Percentiles rank a stretch among this genome's conserved stretches.
These are phyloP conservation scores for Todiramphus saurophagus DNA, from an alignment of 2,113 vertebrate species.

Conservation along the genomic window DNA sequence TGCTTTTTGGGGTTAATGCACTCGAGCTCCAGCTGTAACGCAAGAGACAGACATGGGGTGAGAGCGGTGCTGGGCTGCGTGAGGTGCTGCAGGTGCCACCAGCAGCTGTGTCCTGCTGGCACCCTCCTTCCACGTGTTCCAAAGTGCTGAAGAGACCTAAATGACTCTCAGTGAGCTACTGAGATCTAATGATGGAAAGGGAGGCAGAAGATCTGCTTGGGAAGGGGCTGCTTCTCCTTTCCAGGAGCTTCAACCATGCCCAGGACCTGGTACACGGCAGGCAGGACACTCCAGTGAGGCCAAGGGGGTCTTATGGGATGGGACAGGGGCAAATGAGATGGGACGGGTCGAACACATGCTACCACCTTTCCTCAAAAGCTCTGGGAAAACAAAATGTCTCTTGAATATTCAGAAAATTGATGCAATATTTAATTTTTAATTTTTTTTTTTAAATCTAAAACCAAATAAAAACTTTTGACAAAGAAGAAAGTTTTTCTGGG, in stretches of 20 bases:
- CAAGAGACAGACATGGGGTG: rapidly evolving
- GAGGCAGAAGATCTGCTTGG: background rate
- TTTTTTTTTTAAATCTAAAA: background rate
- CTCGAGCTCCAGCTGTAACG: slow-evolving; percentile 90
- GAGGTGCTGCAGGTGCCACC: background rate
- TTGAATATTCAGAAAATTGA: background rate
- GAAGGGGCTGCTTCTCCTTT: background rate
- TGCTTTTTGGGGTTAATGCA: slow-evolving; percentile 98
- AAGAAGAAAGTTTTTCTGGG: background rate
- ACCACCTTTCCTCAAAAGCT: background rate
- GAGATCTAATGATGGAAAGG: too few species aligned
- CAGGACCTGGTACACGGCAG: background rate
- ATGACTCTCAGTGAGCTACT: background rate
- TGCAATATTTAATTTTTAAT: background rate
- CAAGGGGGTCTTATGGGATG: background rate
- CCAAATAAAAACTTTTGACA: background rate
- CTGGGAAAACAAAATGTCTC: background rate
- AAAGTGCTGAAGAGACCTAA: background rate
- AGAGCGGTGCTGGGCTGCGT: background rate
- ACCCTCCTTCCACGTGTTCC: rapidly evolving
- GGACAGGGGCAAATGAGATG: rapidly evolving
- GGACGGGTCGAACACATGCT: background rate
- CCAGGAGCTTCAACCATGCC: background rate
- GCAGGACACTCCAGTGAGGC: rapidly evolving
- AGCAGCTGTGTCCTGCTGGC: background rate